Conservation (phyloP, 2,113 vertebrate genomes). For the Cryptotis parvus region DNA sequence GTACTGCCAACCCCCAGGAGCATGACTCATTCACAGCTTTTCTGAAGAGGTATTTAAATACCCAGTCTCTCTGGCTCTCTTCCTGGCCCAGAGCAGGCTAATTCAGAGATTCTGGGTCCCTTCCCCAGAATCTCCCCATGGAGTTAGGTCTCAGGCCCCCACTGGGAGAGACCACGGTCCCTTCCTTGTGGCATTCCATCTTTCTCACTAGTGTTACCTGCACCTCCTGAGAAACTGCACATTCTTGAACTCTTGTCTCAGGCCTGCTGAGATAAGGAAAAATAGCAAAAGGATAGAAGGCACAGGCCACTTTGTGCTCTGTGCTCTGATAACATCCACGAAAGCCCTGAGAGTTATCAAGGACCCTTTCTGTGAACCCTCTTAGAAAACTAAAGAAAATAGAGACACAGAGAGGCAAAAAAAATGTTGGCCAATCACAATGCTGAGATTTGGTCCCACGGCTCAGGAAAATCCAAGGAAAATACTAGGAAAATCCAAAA, state of each 20-base stretch:
- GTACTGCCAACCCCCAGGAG: background rate
- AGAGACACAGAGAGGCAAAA: background rate
- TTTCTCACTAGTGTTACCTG: background rate
- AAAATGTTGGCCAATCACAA: background rate
- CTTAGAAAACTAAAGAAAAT: background rate
- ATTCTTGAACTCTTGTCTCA: background rate
- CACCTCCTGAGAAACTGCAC: background rate
- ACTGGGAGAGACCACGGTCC: background rate
- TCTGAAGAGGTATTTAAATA: background rate
- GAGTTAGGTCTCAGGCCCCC: background rate
- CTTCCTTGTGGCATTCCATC: too few relatives aligned
- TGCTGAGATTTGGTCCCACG: background rate
- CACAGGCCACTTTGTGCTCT: background rate
- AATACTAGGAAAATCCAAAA: background rate
- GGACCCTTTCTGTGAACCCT: background rate
- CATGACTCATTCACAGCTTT: background rate
- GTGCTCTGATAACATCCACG: background rate
- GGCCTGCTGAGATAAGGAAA: background rate
- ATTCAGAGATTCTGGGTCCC: background rate
- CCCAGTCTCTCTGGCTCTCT: background rate
- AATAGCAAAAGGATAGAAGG: too few relatives aligned
- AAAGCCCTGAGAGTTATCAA: too few relatives aligned
- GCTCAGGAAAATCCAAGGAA: too few relatives aligned
- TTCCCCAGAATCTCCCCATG: background rate
- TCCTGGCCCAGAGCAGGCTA: background rate